Evolutionary conservation across 2,888 invertebrate species (phyloP), one percentile per base, ranked within the genome.

Genomic region (Lagria hirta): DNA sequence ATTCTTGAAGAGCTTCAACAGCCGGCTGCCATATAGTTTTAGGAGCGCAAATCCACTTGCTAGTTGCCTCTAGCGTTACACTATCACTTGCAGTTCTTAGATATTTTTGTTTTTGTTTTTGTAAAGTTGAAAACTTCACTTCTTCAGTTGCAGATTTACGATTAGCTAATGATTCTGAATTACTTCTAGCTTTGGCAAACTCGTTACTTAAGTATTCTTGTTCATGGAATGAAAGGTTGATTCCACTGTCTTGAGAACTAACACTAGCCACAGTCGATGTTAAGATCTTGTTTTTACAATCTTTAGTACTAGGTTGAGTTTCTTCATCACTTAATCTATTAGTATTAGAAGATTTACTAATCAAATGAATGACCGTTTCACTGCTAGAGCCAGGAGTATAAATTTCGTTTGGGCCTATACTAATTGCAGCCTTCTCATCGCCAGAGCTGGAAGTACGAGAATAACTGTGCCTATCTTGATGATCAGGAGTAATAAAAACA

Each of bases 21-120:
- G 85, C 79, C 6, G 86, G 83, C 60, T 88, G 88, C 84, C 91
- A 90, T 23, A 93, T 81, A 26, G 79, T 78, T 60, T 88, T 88
- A 0, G 90, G 84, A 1, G 89, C 85, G 51, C 82, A 80, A 49
- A 84, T 82, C 88, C 88, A 90, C 55, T 77, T 78, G 54, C 75
- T 72, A 38, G 75, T 73, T 64, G 2, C 75, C 47, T 57, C 59
- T 32, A 58, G 30, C 21, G 55, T 47, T 2, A 50, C 49, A 43
- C 60, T 62, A 36, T 58, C 65, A 35, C 58, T 61, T 43, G 49
- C 54, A 20, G 62, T 64, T 30, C 66, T 60, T 20, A 56, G 55
- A 24, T 59, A 55, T 26, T 50, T 53, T 4, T 59, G 60, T 27
- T 54, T 66, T 18, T 66, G 65, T 48, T 64, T 61, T 15, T 69